Base-by-base conservation (phyloP, 2,113 vertebrate genomes). In the Pardalotus punctatus region DNA sequence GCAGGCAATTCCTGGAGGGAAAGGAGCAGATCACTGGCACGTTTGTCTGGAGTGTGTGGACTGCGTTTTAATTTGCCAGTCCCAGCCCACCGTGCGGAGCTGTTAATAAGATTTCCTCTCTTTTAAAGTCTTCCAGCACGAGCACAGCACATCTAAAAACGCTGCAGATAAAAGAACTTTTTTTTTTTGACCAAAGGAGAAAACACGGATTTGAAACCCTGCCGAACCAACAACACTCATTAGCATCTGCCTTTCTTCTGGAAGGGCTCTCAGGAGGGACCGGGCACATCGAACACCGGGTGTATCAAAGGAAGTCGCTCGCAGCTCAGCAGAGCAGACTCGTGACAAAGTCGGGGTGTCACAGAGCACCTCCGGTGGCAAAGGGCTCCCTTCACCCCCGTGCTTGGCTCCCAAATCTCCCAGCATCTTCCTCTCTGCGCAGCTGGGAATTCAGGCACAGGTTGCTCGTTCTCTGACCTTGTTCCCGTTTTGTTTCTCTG, bases 101-200 rank as follows among this genome's bases (percentile, higher is more conserved):
- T 90, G 70, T 80, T 91, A 66, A 94, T 88, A 95, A 60, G 89
- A 89, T 93, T 73, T 18, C 69, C 17, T 90, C 87, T 96, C 97
- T 94, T 88, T 88, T 95, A 77, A 82, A 96, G 86, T 48, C 82
- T 93, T 88, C 48, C 92, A 60, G 91, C 81, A 40, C 69, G 86
- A 94, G 94, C 82, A 74, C 89, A 90, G 93, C 80, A 80, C 91
- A 79, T 90, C 93, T 77, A 67, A 83, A 84, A 94, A 93, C 51
- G 90, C 71, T 61, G 86, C 43, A 76, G 94, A 92, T 64, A 47
- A 96, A 97, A 96, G 96, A 81, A 86, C 58, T 76, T 57, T 47
- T 20, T 78, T 81, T 86, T 95, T 57, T 47, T 20, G 72, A 94
- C 76, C 92, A 85, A 85, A 90, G 57, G 40, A 58, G 35, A 92